Percentiles rank a stretch among this genome's conserved stretches.
phyloP scores from a whole-genome alignment of 2,113 vertebrate species.

The Brienomyrus brachyistius region DNA sequence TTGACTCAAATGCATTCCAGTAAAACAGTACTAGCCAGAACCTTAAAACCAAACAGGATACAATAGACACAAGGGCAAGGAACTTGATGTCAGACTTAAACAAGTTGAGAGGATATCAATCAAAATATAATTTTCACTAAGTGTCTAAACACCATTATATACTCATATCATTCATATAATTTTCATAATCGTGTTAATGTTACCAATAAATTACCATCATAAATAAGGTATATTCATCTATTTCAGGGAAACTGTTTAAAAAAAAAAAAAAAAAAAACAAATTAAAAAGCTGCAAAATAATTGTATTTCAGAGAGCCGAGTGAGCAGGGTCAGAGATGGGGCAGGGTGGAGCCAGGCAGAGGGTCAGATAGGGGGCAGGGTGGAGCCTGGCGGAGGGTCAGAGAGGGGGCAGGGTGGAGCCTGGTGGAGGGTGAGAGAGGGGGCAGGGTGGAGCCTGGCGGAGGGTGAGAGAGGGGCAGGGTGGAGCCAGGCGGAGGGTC shows the following conservation, averaged over 20 bases:
- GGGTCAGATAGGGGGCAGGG: background rate
- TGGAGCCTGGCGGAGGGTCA: constrained; percentile 16
- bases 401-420: background rate
- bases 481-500: background rate
- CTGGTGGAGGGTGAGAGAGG: background rate
- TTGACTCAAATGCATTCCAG: constrained; percentile 40
- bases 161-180: constrained; percentile 25
- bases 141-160: background rate
- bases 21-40: constrained; percentile 50
- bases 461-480: background rate
- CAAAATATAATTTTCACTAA: background rate
- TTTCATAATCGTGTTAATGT: constrained; percentile 25
- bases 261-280: background rate
- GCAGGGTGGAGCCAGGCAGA: constrained; percentile 18
- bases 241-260: background rate
- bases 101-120: background rate
- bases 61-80: constrained; percentile 23
- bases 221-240: constrained; percentile 22
- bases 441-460: constrained; percentile 18
- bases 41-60: constrained; percentile 36
- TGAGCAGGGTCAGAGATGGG: background rate
- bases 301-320: background rate
- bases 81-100: background rate
- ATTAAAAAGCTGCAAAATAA: constrained; percentile 13
- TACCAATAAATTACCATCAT: constrained; percentile 12